Evolutionary conservation across 2,113 vertebrate species (phyloP).

Genomic region (Naja naja): DNA sequence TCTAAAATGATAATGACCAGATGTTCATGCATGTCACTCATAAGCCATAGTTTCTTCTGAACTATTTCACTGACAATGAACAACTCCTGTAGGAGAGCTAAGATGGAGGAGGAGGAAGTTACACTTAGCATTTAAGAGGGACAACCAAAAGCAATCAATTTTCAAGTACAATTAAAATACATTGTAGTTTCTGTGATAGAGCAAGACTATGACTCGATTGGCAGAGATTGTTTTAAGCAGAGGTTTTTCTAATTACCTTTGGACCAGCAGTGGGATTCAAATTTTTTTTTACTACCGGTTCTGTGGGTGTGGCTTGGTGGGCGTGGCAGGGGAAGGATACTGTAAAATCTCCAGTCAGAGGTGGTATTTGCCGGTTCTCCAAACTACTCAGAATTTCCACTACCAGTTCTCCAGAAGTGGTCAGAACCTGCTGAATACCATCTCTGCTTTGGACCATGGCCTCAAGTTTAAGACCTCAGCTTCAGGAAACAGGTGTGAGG

Average conservation of each 20-base stretch:
- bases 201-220: neutral
- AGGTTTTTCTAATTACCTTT: neutral
- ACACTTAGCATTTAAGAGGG: neutral
- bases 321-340: no score
- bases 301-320: no score
- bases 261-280: neutral
- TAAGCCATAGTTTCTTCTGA: no score
- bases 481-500: neutral
- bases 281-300: rapidly evolving
- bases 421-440: no score
- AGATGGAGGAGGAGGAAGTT: neutral
- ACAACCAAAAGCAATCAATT: neutral
- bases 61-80: neutral
- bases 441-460: neutral
- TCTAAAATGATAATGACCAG: neutral
- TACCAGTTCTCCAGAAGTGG: no score
- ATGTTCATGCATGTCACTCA: neutral
- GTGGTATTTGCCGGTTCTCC: no score
- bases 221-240: neutral
- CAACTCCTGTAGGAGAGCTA: no score
- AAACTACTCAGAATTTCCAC: no score
- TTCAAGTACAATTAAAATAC: neutral
- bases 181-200: neutral
- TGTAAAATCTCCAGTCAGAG: no score
- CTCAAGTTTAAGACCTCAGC: neutral